Conservation (phyloP, 2,113 vertebrate species). For the Brienomyrus brachyistius region DNA sequence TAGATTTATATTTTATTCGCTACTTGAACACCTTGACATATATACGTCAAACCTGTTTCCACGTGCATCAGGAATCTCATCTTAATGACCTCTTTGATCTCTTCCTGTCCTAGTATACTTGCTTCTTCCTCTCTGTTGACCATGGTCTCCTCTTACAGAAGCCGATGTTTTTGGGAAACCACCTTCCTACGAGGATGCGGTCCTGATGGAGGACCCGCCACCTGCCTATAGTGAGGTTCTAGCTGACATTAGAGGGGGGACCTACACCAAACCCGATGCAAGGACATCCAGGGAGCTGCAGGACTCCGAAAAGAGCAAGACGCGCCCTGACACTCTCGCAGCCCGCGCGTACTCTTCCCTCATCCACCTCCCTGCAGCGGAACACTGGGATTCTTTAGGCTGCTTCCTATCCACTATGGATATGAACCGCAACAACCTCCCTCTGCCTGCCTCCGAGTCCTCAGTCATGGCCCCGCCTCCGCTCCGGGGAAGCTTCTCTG, state of each 20-base stretch:
- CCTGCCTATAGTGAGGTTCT: slow-evolving; percentile 89
- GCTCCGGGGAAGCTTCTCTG: slow-evolving; percentile 44
- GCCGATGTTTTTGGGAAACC: slow-evolving; percentile 77
- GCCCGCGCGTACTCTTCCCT: slow-evolving; percentile 56
- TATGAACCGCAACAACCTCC: slow-evolving; percentile 54
- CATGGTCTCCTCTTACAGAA: slow-evolving; percentile 48
- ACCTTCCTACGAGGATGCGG: slow-evolving; percentile 87
- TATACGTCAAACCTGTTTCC: neutral
- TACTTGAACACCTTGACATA: neutral
- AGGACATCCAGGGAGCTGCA: slow-evolving; percentile 36
- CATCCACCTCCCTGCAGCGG: slow-evolving; percentile 55
- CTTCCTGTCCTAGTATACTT: neutral
- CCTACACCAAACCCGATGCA: slow-evolving; percentile 57
- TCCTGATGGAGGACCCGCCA: slow-evolving; percentile 91
- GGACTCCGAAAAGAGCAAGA: slow-evolving; percentile 49
- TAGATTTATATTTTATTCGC: neutral
- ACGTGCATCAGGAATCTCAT: neutral
- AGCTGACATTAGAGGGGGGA: slow-evolving; percentile 78
- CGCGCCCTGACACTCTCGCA: slow-evolving; percentile 28
- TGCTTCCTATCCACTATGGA: slow-evolving; percentile 61
- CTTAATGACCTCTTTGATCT: neutral
- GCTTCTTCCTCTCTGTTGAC: neutral
- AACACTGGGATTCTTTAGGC: slow-evolving; percentile 61
- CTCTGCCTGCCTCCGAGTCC: slow-evolving; percentile 61
- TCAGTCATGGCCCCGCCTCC: slow-evolving; percentile 40